phyloP scores from a whole-genome alignment of 2,888 invertebrate species.

The Agrochola litura region DNA sequence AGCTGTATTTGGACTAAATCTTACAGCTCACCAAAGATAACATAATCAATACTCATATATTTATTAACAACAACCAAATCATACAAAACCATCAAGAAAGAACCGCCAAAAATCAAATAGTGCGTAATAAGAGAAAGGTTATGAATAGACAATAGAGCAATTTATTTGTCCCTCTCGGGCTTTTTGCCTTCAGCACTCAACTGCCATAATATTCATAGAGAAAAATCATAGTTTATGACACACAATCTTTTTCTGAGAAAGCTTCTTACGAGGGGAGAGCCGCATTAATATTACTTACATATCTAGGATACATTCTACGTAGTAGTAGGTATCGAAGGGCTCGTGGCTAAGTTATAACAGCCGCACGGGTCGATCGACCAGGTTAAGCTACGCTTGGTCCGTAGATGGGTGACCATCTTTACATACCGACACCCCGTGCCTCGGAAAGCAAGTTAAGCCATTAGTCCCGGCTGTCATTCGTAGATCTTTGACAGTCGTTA shows the following conservation, averaged over 20 bases:
- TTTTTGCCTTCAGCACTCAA: slow-evolving; percentile 79
- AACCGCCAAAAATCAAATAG: slow-evolving; percentile 56
- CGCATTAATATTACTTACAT: slow-evolving; percentile 85
- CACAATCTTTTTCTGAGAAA: slow-evolving; percentile 84
- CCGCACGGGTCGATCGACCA: no score
- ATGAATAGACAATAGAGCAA: slow-evolving; percentile 68
- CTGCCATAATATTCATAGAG: slow-evolving; percentile 84
- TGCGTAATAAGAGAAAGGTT: slow-evolving; percentile 56
- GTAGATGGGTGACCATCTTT: no score
- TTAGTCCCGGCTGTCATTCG: no score
- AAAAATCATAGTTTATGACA: slow-evolving; percentile 88
- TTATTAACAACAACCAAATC: slow-evolving; percentile 8
- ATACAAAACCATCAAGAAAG: slow-evolving; percentile 16
- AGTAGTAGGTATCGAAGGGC: not conserved
- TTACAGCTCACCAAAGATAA: not conserved
- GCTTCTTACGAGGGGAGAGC: slow-evolving; percentile 78
- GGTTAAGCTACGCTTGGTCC: no score
- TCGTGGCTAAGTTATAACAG: no score
- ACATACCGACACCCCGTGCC: no score
- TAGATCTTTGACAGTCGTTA: no score
- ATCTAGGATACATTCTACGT: slow-evolving; percentile 78
- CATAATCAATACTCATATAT: not conserved
- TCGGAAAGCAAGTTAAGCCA: no score
- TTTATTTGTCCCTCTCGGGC: slow-evolving; percentile 70
- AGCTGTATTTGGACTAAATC: not conserved